Evolutionary conservation across 2,797 vertebrate species (phyloP), one percentile per base, ranked within the genome.

Genomic region (Lophotriccus pileatus): DNA sequence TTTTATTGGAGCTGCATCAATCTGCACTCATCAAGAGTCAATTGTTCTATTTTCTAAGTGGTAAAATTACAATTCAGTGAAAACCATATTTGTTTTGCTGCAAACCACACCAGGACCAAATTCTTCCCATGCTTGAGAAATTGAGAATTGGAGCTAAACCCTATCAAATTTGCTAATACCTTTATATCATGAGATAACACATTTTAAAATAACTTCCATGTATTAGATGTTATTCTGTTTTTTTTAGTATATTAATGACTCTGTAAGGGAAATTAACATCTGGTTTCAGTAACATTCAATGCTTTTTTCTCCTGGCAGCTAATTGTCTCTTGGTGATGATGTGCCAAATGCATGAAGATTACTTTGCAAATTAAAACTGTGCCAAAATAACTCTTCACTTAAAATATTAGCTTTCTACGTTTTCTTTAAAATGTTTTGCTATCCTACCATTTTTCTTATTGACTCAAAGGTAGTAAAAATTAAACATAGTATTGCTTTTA

Each of bases 391-490:
- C 68, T 59, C 27, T 62, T 94, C 66, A 60, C 58, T 91, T 94
- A 84, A 79, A 92, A 89, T 60, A 91, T 80, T 91, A 90, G 76
- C 34, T 32, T 85, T n/a, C 12, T 68, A 1, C 30, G 4, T 46
- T 62, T 81, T 58, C 32, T 72, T 92, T 82, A 41, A 72, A 92
- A 73, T 82, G 3, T 58, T 78, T 94, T 91, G 78, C 39, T 84
- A 74, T 73, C n/a, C 41, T 78, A 52, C 58, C 46, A 84, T 72
- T 93, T 82, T 90, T 76, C 34, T 85, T 86, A 96, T 93, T 95
- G 86, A 97, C 97, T 95, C 81, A 89, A 94, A 97, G n/a, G 41
- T 36, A 95, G 74, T 79, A 95, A 94, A 96, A 96, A 90, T 89
- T 96, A 95, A 97, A 84, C 21, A 93, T 58, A 88, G 52, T 52